Evolutionary conservation across 2,797 vertebrate species (phyloP).

Genomic region (Galago senegalensis): DNA sequence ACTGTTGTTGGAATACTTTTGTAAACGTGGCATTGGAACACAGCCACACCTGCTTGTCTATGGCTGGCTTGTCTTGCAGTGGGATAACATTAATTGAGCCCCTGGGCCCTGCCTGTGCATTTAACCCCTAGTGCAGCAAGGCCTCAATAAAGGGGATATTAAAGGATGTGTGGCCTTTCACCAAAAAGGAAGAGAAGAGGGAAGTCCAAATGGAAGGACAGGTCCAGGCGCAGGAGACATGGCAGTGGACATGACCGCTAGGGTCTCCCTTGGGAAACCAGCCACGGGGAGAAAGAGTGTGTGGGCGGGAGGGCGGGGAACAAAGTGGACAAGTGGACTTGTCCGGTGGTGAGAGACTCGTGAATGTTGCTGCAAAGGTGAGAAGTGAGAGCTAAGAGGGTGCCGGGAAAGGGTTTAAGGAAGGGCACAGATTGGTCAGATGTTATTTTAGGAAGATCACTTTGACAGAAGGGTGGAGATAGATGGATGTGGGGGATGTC

Average conservation of each 20-base stretch:
- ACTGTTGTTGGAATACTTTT: background rate
- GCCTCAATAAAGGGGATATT: background rate
- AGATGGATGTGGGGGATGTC: background rate
- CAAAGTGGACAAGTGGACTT: rapidly evolving
- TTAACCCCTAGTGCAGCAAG: background rate
- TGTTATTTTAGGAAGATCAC: background rate
- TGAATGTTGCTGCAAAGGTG: background rate
- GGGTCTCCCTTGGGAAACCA: background rate
- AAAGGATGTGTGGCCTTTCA: background rate
- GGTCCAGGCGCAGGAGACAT: rapidly evolving
- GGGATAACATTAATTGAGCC: background rate
- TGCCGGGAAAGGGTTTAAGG: background rate
- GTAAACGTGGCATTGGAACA: background rate
- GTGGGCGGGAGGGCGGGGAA: rapidly evolving
- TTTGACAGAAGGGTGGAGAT: background rate
- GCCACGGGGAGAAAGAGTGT: no score
- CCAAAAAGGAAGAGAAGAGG: background rate
- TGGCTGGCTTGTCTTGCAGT: background rate
- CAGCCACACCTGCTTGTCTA: background rate
- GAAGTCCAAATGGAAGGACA: background rate
- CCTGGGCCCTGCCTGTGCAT: background rate
- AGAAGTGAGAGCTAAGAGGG: background rate
- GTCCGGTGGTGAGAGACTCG: background rate
- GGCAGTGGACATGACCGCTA: rapidly evolving
- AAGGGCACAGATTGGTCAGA: background rate